Conservation (phyloP, 2,888 invertebrate species). For the Netelia virgata region DNA sequence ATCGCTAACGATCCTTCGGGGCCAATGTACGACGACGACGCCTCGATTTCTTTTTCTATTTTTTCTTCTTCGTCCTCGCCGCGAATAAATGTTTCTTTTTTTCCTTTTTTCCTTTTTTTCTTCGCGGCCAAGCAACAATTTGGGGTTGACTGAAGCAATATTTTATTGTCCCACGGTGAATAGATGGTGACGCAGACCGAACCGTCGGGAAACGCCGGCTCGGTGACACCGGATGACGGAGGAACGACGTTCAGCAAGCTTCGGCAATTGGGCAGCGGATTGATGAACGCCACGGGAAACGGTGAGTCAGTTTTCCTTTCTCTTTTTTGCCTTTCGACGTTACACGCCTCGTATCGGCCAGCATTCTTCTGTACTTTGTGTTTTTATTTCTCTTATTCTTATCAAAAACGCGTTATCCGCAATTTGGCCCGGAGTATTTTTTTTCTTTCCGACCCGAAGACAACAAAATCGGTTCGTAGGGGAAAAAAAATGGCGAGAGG, state of each 20-base stretch:
- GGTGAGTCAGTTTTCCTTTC: conserved; percentile 85
- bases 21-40: too few relatives aligned
- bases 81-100: neutral
- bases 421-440: neutral
- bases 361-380: neutral
- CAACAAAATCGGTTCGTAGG: neutral
- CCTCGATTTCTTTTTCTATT: neutral
- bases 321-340: neutral
- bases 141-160: neutral
- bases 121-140: neutral
- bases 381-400: neutral
- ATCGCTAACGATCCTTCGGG: too few relatives aligned
- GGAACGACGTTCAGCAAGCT: conserved; percentile 92
- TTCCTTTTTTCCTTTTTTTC: too few relatives aligned
- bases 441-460: neutral
- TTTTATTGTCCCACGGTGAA: conserved; percentile 18
- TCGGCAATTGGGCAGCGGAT: conserved; percentile 88
- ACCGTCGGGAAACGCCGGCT: conserved; percentile 85
- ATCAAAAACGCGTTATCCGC: neutral
- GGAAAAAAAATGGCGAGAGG: conserved; percentile 18
- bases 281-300: conserved; percentile 94
- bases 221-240: conserved; percentile 88
- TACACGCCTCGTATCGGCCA: neutral
- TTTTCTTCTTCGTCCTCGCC: neutral
- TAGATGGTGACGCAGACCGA: conserved; percentile 95